phyloP scores from a whole-genome alignment of 2,113 vertebrate species.

The Campylomormyrus tamandua region DNA sequence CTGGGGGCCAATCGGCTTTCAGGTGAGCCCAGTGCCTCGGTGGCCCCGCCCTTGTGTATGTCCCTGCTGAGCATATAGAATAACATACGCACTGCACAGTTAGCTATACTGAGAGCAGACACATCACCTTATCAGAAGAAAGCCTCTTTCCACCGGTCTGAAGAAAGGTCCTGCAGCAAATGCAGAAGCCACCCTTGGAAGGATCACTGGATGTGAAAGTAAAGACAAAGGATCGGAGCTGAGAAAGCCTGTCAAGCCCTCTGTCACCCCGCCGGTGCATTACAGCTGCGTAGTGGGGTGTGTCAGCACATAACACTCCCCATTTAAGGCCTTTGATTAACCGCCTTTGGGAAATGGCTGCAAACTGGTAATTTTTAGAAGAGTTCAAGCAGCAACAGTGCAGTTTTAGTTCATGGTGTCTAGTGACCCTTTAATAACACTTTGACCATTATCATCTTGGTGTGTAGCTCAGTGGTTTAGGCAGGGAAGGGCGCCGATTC shows the following conservation, averaged over 20 bases:
- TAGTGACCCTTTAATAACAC: neutral
- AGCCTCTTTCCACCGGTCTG: constrained; percentile 39
- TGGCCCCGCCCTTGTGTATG: neutral
- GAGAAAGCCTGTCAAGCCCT: constrained; percentile 42
- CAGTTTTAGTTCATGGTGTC: neutral
- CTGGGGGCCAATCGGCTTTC: neutral
- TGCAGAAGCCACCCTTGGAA: constrained; percentile 10
- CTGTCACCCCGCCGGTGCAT: constrained; percentile 38
- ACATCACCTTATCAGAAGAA: constrained; percentile 43
- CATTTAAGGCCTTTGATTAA: neutral
- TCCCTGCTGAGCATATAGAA: neutral
- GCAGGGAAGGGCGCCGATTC: neutral
- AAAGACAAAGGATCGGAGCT: constrained; percentile 26
- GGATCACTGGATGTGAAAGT: neutral
- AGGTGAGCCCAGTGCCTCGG: neutral
- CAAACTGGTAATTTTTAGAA: neutral
- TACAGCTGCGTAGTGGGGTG: constrained; percentile 28
- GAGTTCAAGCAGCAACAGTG: neutral
- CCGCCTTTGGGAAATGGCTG: neutral
- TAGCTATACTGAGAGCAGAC: constrained; percentile 11
- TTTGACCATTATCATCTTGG: neutral
- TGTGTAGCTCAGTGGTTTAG: neutral
- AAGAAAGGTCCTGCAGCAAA: constrained; percentile 17
- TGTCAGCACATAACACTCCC: constrained; percentile 13
- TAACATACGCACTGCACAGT: neutral